Evolutionary conservation across 2,797 vertebrate genomes (phyloP).

Genomic region (Tapera naevia): DNA sequence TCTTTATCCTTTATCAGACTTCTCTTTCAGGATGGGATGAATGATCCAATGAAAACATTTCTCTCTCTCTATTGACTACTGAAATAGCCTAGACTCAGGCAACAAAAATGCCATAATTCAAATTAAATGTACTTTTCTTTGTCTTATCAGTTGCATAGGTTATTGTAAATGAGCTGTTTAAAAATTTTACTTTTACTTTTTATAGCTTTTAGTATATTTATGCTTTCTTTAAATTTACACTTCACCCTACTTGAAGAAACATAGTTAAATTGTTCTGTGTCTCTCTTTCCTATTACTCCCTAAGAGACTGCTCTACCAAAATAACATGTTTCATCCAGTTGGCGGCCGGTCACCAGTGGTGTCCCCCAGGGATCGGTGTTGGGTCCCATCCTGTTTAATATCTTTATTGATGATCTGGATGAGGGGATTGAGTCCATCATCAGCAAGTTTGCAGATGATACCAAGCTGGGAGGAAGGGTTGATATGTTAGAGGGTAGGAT

Average conservation of each 20-base stretch:
- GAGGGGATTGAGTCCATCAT: no score
- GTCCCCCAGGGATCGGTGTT: no score
- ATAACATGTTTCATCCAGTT: no score
- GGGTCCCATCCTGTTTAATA: no score
- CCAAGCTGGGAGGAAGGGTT: no score
- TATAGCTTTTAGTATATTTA: background rate
- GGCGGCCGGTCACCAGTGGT: no score
- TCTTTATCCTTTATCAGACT: background rate
- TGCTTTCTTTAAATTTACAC: slow-evolving; percentile 2
- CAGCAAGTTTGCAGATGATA: no score
- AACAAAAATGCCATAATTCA: background rate
- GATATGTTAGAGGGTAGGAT: no score
- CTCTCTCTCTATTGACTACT: background rate
- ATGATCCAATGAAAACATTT: slow-evolving; percentile 11
- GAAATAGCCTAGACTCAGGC: background rate
- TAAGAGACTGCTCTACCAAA: background rate
- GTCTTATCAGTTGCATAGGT: background rate
- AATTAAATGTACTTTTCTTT: slow-evolving; percentile 10
- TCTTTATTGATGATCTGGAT: no score
- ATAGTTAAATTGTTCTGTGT: background rate
- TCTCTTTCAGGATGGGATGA: background rate
- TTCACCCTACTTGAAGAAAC: background rate
- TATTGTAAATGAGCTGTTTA: background rate
- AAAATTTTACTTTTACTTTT: no score
- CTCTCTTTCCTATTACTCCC: background rate